Conservation (phyloP, 1,140 invertebrate species). For the Lethrus apterus region DNA sequence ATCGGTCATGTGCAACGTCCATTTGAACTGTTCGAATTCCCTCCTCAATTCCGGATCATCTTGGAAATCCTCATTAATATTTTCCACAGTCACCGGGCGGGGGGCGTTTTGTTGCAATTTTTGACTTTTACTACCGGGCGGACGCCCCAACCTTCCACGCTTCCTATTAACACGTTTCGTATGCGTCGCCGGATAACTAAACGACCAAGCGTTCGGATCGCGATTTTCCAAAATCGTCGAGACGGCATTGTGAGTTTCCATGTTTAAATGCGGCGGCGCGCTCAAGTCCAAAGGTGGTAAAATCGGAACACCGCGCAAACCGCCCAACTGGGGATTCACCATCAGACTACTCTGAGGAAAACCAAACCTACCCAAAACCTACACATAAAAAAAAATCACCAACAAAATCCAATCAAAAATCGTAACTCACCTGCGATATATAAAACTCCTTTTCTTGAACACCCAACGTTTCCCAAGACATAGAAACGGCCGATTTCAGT, state of each 20-base stretch:
- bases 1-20: constrained; percentile 14
- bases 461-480: constrained; percentile 36
- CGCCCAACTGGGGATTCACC: constrained; percentile 38
- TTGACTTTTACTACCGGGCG: constrained; percentile 21
- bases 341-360: constrained; percentile 33
- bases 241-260: constrained; percentile 21
- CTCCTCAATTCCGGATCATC: constrained; percentile 38
- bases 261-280: constrained; percentile 1
- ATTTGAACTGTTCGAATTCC: constrained; percentile 35
- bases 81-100: neutral
- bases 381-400: constrained; percentile 1
- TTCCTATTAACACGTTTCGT: constrained; percentile 2
- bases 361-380: constrained; percentile 37
- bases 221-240: constrained; percentile 17
- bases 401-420: neutral
- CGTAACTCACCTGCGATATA: constrained; percentile 36
- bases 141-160: constrained; percentile 17
- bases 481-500: constrained; percentile 34
- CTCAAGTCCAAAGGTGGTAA: constrained; percentile 8
- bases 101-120: constrained; percentile 10
- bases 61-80: constrained; percentile 28
- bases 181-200: constrained; percentile 1
- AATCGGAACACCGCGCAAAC: constrained; percentile 24
- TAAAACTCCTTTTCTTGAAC: constrained; percentile 39
- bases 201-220: neutral